Evolutionary conservation across 2,888 invertebrate species (phyloP).

Genomic region (Phragmatobia fuliginosa): DNA sequence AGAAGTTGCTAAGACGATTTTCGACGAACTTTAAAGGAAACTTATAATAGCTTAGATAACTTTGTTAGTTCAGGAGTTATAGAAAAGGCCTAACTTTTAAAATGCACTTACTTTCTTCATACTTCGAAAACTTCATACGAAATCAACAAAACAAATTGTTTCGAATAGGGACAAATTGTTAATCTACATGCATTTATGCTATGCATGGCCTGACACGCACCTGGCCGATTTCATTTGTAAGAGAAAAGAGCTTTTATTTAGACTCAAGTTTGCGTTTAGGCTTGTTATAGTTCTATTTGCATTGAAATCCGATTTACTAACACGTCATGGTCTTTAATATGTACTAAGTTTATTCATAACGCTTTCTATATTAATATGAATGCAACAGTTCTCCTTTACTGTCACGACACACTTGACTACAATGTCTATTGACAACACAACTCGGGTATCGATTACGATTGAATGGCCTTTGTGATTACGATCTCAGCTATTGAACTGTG

Average conservation of each 20-base stretch:
- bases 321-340: slow-evolving; percentile 29
- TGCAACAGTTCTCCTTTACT: slow-evolving; percentile 45
- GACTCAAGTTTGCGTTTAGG: slow-evolving; percentile 25
- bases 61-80: too few relatives aligned
- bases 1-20: too few relatives aligned
- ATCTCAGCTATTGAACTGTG: slow-evolving; percentile 59
- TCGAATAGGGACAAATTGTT: too few relatives aligned
- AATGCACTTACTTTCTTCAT: too few relatives aligned
- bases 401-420: slow-evolving; percentile 55
- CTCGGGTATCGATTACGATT: slow-evolving; percentile 59
- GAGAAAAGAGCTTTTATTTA: slow-evolving; percentile 33
- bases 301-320: slow-evolving; percentile 40
- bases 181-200: too few relatives aligned
- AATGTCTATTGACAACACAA: slow-evolving; percentile 60
- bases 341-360: slow-evolving; percentile 27
- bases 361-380: slow-evolving; percentile 48
- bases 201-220: too few relatives aligned
- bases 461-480: slow-evolving; percentile 59
- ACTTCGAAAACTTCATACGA: too few relatives aligned
- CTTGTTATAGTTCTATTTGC: slow-evolving; percentile 44
- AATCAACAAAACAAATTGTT: too few relatives aligned
- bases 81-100: too few relatives aligned
- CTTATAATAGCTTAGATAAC: too few relatives aligned
- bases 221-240: too few relatives aligned
- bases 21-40: too few relatives aligned